Evolutionary conservation across 2,797 vertebrate species (phyloP).

Genomic region (Cuniculus paca): DNA sequence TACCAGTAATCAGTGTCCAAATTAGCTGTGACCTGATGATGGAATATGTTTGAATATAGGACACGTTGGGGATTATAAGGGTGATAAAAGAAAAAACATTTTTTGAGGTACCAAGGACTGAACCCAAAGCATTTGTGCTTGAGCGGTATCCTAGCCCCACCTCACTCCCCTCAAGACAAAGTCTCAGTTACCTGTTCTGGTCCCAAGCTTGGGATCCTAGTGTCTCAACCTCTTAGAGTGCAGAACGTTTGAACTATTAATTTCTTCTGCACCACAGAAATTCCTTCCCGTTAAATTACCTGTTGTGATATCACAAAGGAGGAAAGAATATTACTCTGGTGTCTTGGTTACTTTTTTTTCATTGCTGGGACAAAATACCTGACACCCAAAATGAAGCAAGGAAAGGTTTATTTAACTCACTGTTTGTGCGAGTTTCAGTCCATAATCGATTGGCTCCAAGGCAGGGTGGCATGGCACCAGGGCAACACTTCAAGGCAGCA

Average conservation of each 20-base stretch:
- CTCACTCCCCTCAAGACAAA: not conserved
- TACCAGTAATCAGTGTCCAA: not conserved
- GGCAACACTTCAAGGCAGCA: too few relatives aligned
- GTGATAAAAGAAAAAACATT: not conserved
- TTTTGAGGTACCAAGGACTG: not conserved
- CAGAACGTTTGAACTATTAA: not conserved
- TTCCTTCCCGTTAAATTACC: not conserved
- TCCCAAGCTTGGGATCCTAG: not conserved
- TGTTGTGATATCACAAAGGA: not conserved
- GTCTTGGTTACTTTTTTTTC: too few relatives aligned
- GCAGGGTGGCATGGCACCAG: too few relatives aligned
- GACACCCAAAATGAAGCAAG: too few relatives aligned
- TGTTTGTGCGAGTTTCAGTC: too few relatives aligned
- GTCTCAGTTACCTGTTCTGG: not conserved
- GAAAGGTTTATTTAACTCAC: too few relatives aligned
- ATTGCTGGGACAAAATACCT: too few relatives aligned
- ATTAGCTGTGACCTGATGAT: conserved; percentile 7
- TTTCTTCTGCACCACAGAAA: not conserved
- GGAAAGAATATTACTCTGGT: not conserved
- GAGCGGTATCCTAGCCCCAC: not conserved
- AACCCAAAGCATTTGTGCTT: not conserved
- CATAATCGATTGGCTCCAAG: too few relatives aligned
- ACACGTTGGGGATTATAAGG: conserved; percentile 30
- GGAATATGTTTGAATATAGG: not conserved
- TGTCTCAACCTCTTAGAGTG: not conserved